Evolutionary conservation across 2,888 invertebrate species (phyloP).

Genomic region (Halictus quadricinctus): DNA sequence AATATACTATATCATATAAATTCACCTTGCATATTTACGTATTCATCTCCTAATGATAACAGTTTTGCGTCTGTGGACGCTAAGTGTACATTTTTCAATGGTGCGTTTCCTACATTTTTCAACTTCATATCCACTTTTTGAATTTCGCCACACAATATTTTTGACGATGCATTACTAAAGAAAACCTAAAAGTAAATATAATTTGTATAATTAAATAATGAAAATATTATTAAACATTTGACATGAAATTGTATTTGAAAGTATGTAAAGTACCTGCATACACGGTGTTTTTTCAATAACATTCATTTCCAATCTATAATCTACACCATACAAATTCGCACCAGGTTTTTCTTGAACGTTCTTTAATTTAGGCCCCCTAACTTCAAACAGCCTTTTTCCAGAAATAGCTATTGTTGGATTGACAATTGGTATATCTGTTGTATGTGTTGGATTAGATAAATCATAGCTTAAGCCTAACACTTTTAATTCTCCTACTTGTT

Average conservation of each 20-base stretch:
- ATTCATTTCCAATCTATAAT: conserved; percentile 89
- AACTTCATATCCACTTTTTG: conserved; percentile 87
- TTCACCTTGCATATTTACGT: conserved; percentile 57
- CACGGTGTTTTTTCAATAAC: conserved; percentile 92
- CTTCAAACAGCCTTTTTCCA: conserved; percentile 85
- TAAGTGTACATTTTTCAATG: conserved; percentile 86
- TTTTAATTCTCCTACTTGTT: conserved; percentile 88
- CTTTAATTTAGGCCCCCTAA: conserved; percentile 85
- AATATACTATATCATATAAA: not conserved
- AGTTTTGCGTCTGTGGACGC: conserved; percentile 89
- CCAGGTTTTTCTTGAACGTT: conserved; percentile 83
- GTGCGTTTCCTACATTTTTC: conserved; percentile 87
- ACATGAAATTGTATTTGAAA: not conserved
- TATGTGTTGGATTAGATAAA: conserved; percentile 81
- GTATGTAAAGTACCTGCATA: conserved; percentile 86
- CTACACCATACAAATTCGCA: conserved; percentile 84
- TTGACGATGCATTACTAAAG: conserved; percentile 87
- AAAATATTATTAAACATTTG: not conserved
- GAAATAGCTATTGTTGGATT: conserved; percentile 82
- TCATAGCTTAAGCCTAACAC: conserved; percentile 90
- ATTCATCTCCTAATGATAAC: conserved; percentile 83
- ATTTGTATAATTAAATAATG: conserved; percentile 15
- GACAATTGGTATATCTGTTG: conserved; percentile 66
- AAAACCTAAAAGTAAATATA: conserved; percentile 84
- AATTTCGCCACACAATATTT: conserved; percentile 90